Conservation (phyloP, 2,888 invertebrate genomes). For the Ornithoptera priamus region DNA sequence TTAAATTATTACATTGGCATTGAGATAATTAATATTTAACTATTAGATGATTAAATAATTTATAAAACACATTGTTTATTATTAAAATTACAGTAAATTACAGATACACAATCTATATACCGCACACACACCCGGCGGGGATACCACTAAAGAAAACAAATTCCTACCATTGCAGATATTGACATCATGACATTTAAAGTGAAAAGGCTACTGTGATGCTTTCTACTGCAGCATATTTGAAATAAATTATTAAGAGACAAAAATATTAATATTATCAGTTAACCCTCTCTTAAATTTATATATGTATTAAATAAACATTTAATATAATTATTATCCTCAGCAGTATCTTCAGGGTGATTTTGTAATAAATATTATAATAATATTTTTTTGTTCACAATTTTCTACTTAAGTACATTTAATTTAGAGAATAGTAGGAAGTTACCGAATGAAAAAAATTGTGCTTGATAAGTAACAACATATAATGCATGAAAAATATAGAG, state of each 20-base stretch:
- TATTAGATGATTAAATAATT: slow-evolving; percentile 55
- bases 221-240: slow-evolving; percentile 29
- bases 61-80: slow-evolving; percentile 76
- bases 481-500: too few species aligned
- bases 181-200: background rate
- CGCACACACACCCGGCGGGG: slow-evolving; percentile 74
- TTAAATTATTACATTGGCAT: slow-evolving; percentile 61
- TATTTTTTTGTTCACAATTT: background rate
- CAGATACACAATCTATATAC: slow-evolving; percentile 69
- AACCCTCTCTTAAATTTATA: background rate
- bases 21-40: slow-evolving; percentile 49
- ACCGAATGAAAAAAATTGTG: background rate
- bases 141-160: slow-evolving; percentile 55
- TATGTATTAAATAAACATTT: background rate
- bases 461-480: background rate
- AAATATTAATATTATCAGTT: background rate
- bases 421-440: background rate
- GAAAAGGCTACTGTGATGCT: slow-evolving; percentile 12
- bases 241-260: background rate
- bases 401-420: background rate
- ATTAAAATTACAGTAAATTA: slow-evolving; percentile 68
- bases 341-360: too few species aligned
- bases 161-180: slow-evolving; percentile 34
- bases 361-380: background rate
- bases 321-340: background rate